Percentiles rank a stretch among this genome's conserved stretches.
Evolutionary conservation across 2,888 invertebrate species (phyloP).

Genomic region (Gastracanthus pulcherrimus): DNA sequence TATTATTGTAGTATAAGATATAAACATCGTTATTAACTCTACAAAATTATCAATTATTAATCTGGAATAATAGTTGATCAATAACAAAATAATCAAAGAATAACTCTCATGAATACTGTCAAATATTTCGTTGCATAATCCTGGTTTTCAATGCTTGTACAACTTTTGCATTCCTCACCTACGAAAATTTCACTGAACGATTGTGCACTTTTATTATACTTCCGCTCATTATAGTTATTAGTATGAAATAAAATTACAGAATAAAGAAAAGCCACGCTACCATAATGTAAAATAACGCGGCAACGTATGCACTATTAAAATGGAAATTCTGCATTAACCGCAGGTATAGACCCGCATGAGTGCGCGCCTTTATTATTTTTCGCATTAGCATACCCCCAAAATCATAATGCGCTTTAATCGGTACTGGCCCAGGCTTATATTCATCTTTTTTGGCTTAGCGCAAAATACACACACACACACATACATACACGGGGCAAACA

Average conservation of each 20-base stretch:
- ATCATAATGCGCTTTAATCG: slow-evolving; percentile 17
- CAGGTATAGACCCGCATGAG: no score
- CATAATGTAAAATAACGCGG: not conserved
- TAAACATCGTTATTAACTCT: no score
- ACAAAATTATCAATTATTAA: no score
- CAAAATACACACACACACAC: not conserved
- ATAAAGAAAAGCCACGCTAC: not conserved
- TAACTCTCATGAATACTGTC: no score
- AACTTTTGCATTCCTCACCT: no score
- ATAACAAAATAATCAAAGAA: no score
- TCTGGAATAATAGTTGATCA: no score
- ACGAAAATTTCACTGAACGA: no score
- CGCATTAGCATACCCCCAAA: slow-evolving; percentile 3
- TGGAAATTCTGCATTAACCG: not conserved
- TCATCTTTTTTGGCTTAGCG: slow-evolving; percentile 18
- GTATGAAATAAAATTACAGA: not conserved
- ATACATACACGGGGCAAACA: not conserved
- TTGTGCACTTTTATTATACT: not conserved
- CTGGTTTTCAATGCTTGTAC: no score
- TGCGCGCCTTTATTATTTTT: slow-evolving; percentile 13
- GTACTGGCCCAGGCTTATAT: not conserved
- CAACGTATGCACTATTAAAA: not conserved
- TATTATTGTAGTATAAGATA: no score
- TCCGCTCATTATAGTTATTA: not conserved
- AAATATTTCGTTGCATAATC: no score